Base-by-base conservation (phyloP, 2,113 vertebrate genomes). In the Urocynchramus pylzowi region DNA sequence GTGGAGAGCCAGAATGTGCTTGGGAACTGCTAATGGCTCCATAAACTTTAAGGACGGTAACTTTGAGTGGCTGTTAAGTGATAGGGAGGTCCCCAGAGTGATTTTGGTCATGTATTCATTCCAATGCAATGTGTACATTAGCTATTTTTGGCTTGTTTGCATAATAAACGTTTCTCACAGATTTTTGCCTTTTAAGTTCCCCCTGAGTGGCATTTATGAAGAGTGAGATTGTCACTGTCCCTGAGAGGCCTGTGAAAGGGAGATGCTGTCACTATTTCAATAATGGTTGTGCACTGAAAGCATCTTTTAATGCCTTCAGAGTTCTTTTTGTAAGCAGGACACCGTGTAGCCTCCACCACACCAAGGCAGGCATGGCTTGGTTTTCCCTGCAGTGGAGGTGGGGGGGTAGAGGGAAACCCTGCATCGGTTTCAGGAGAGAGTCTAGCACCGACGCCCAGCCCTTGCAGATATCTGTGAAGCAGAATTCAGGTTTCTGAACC, bases 161-260 rank as follows among this genome's bases (percentile, higher is more conserved):
- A 0, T 81, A 89, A 86, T 44, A 87, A 93, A 82, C 9, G 0
- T n/a, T 39, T 56, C 59, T 77, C 31, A 35, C 39, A 93, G 49
- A 30, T 67, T 92, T 94, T 74, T 87, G 22, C 53, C 61, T 88
- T 84, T 86, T 86, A 93, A 84, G 28, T 53, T 83, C 33, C 50
- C 14, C 45, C 52, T 21, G 21, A 83, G 37, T 79, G 61, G 31
- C 42, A 67, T 91, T 91, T 61, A 53, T 42, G 63, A 35, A 70
- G 53, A 59, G 6, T 77, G 80, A 94, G 49, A 76, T 74, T 77
- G 87, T 85, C 91, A 50, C 33, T 54, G 42, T 59, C 39, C 67
- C 63, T 80, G 26, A 89, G 69, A 87, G 53, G 33, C 59, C 52
- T 68, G 26, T 1, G 10, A 27, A 74, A 42, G n/a, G 50, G 19